Evolutionary conservation across 1,140 invertebrate species (phyloP), one percentile per base, ranked within the genome.

Genomic region (Diploscapter pachys): DNA sequence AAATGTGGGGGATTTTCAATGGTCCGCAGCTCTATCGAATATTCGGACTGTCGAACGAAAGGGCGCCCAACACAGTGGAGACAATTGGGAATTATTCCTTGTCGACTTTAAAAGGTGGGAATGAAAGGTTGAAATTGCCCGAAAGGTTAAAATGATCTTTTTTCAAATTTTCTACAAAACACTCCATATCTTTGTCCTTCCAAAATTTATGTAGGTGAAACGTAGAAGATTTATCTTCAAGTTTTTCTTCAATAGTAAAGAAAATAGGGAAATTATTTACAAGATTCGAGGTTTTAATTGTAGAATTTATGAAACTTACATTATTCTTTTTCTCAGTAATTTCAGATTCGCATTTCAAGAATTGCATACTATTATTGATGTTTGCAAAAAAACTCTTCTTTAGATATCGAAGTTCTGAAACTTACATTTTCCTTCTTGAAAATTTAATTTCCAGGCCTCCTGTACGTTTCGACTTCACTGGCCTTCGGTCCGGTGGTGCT

Each of bases 401-500:
- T 31, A 31, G 31, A 31, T 31, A 31, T 31, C 31, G 31, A 31
- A 31, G 31, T 31, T 31, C 31, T 31, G 31, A 31, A 31, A 31
- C 31, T 31, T 31, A 31, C 31, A 31, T 31, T 31, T 31, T 31
- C 31, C 31, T 31, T 31, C 31, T 31, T 31, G 31, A 31, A 5
- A 4, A 5, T 53, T 57, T 6, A 0, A 49, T 48, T 54, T 73
- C 52, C 13, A 73, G 72, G 72, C 5, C 52, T 74, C 5, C 70
- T 66, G 9, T 68, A 74, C 56, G n/a, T 74, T 52, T 31, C 66
- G 2, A 74, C 51, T 8, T 74, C 73, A 11, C 63, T 74, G 49
- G 73, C 73, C 4, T 74, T 74, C 48, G 73, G 73, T 5, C 73
- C 73, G 4, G 3, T 74, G 13, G 63, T 74, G 4, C 5, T 74